Base-by-base conservation (phyloP, 2,797 vertebrate species). In the Fistularia tabacaria region DNA sequence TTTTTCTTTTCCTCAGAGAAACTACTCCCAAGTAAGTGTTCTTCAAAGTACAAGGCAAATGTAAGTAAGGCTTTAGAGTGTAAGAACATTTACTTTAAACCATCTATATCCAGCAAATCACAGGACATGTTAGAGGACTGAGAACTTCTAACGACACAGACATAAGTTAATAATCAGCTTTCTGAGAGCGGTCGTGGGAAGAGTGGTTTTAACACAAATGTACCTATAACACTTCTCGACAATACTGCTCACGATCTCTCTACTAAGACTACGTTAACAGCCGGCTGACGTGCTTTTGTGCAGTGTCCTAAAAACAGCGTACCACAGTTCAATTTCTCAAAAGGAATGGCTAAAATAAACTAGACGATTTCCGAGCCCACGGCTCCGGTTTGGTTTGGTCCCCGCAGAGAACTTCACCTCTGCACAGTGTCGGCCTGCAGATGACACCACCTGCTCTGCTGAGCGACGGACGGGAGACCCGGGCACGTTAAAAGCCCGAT, bases 41-140 rank as follows among this genome's bases (percentile, higher is more conserved):
- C 71, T 76, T 79, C 69, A 61, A 59, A 60, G 63, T 58, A 69
- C 64, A 77, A 86, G 83, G 80, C 77, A 82, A 72, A 79, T 64
- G 60, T 52, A 73, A 69, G 68, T 88, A 88, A 89, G 86, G 87
- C 85, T 82, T 83, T 52, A 71, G 64, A 82, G 80, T 75, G 75
- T 64, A 67, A 64, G 58, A 55, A 57, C 37, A 11, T 36, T 59
- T 54, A 7, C 75, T 67, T 65, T 45, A 64, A 47, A 51, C 51
- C 51, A 73, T 76, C 42, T 64, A 66, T 37, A 3, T 25, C 25
- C 25, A 5, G 25, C 25, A 25, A 25, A 25, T 25, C 25, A 25
- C 25, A 25, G 25, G 25, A 25, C 25, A 25, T 25, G 25, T 25
- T 25, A 25, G 25, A 25, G 25, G 25, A 25, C 25, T 25, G 25